These are phyloP conservation scores for Holcopasites calliopsidis DNA, from an alignment of 1,140 invertebrate genomes.

Conservation along the genomic window DNA sequence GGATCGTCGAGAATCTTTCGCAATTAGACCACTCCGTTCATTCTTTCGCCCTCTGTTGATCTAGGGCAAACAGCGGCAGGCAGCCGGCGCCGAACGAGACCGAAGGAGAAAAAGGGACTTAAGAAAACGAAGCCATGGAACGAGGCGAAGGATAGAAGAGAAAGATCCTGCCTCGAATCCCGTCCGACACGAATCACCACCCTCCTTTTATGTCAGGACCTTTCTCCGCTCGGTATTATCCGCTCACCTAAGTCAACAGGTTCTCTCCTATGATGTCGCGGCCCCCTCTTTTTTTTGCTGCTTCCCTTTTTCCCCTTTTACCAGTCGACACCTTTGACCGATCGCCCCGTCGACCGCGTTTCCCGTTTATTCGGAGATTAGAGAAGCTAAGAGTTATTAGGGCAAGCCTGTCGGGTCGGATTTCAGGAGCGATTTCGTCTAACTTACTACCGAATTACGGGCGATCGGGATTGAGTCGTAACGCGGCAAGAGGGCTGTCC, in stretches of 20 bases:
- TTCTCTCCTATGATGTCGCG: slow-evolving; percentile 42
- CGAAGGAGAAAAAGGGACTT: slow-evolving; percentile 1
- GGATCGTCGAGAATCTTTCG: slow-evolving; percentile 11
- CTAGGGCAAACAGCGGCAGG: slow-evolving; percentile 18
- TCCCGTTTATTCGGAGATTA: background rate
- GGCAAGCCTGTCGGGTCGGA: no score
- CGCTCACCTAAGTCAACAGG: slow-evolving; percentile 63
- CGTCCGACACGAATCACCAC: slow-evolving; percentile 41
- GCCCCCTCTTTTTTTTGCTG: background rate
- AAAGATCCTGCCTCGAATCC: slow-evolving; percentile 40
- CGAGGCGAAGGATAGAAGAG: slow-evolving; percentile 2
- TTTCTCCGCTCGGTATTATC: slow-evolving; percentile 55
- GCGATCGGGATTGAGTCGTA: slow-evolving; percentile 22
- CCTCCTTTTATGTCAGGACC: slow-evolving; percentile 52
- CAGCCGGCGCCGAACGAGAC: background rate
- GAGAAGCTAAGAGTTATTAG: background rate
- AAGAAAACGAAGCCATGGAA: background rate
- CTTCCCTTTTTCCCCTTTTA: slow-evolving; percentile 27
- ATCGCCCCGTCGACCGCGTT: slow-evolving; percentile 5
- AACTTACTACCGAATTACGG: background rate
- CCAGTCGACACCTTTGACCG: slow-evolving; percentile 35
- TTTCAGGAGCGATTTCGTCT: background rate
- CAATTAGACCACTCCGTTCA: slow-evolving; percentile 28
- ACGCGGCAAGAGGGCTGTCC: slow-evolving; percentile 36
- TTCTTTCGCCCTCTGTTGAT: slow-evolving; percentile 44